Conservation (phyloP, 1,140 invertebrate genomes). For the Marisa cornuarietis region DNA sequence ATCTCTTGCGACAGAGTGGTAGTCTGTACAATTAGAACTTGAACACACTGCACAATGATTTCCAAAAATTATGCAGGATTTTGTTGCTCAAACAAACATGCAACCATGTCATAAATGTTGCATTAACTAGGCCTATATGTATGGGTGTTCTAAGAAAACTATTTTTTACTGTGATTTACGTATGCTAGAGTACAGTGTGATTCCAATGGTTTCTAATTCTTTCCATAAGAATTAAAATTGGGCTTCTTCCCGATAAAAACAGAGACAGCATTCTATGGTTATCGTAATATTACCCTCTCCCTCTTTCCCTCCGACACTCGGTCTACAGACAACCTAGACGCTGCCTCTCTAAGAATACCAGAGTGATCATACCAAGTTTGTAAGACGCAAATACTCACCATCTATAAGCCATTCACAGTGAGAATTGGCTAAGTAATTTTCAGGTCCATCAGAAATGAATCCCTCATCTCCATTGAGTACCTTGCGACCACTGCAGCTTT, state of each 20-base stretch:
- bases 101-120: too few species aligned
- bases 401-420: constrained; percentile 97
- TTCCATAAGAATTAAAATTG: too few species aligned
- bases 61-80: too few species aligned
- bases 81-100: too few species aligned
- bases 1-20: too few species aligned
- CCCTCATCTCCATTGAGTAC: constrained; percentile 66
- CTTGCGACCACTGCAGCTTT: constrained; percentile 34
- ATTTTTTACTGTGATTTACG: too few species aligned
- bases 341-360: background rate
- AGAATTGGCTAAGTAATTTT: constrained; percentile 90
- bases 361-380: constrained; percentile 1
- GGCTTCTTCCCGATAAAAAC: background rate
- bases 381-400: constrained; percentile 67
- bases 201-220: too few species aligned
- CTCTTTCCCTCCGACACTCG: constrained; percentile 2
- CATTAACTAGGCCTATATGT: too few species aligned
- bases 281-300: constrained; percentile 15
- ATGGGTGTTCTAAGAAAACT: too few species aligned
- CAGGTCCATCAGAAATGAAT: constrained; percentile 89
- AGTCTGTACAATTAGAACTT: too few species aligned
- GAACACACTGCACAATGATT: too few species aligned
- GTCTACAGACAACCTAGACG: constrained; percentile 5
- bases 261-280: constrained; percentile 3
- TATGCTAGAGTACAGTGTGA: too few species aligned